Percentiles rank a stretch among this genome's conserved stretches.
Evolutionary conservation across 2,888 invertebrate species (phyloP).

Genomic region (Drosophila meridiana): DNA sequence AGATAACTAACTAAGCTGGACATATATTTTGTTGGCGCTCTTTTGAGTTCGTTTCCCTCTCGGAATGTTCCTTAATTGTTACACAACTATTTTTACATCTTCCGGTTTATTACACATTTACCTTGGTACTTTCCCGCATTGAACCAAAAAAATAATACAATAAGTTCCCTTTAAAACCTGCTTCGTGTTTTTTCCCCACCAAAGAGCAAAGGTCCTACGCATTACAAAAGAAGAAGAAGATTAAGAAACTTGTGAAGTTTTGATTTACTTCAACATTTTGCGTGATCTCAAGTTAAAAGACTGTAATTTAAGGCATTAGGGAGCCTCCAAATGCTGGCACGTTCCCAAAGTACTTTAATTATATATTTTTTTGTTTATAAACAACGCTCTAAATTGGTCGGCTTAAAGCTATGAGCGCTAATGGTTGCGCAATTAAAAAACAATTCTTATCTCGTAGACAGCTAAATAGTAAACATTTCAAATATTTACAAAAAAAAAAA

Average conservation of each 20-base stretch:
- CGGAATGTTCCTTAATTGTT: constrained; percentile 19
- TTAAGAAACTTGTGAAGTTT: background rate
- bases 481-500: constrained; percentile 10
- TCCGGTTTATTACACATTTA: constrained; percentile 9
- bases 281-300: constrained; percentile 15
- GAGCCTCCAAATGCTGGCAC: constrained; percentile 1
- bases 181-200: constrained; percentile 31
- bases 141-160: background rate
- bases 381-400: constrained; percentile 26
- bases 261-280: constrained; percentile 11
- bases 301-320: constrained; percentile 17
- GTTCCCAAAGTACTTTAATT: constrained; percentile 13
- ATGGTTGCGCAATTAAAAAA: constrained; percentile 68
- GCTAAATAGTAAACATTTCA: constrained; percentile 8
- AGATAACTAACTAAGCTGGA: constrained; percentile 5
- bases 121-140: constrained; percentile 34
- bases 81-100: constrained; percentile 4
- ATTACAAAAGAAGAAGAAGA: background rate
- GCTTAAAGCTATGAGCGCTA: constrained; percentile 31
- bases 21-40: background rate
- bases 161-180: constrained; percentile 21
- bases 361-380: constrained; percentile 4
- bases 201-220: constrained; percentile 9
- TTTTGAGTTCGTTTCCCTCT: background rate
- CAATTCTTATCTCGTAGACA: constrained; percentile 52